These are phyloP conservation scores for Gambusia yucatana DNA, from an alignment of 2,797 vertebrate species.

Conservation along the genomic window DNA sequence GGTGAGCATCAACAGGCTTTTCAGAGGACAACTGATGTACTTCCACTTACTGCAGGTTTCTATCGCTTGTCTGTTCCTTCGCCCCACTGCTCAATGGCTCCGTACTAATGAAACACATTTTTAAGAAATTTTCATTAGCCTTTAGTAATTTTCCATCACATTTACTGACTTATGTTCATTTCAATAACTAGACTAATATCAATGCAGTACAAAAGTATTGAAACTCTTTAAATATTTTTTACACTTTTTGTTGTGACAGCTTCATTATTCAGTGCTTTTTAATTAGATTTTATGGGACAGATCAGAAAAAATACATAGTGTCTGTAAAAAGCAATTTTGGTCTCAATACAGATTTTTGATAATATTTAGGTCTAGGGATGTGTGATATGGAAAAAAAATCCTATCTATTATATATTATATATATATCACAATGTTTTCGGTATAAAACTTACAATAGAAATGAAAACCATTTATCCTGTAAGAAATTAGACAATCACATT, in stretches of 20 bases:
- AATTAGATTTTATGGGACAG: neutral
- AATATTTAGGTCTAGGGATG: neutral
- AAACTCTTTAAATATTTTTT: neutral
- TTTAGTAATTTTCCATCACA: neutral
- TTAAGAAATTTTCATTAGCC: neutral
- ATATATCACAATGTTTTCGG: too few species aligned
- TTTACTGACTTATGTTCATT: neutral
- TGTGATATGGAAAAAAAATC: too few species aligned
- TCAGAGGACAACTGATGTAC: neutral
- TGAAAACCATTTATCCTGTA: too few species aligned
- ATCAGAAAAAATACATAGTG: neutral
- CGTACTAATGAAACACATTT: constrained; percentile 28
- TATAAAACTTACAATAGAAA: too few species aligned
- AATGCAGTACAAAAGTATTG: neutral
- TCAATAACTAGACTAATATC: neutral
- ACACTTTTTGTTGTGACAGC: neutral
- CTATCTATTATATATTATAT: too few species aligned
- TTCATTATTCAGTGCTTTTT: neutral
- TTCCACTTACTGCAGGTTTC: constrained; percentile 44
- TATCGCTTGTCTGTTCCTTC: constrained; percentile 36
- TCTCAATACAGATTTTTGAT: neutral
- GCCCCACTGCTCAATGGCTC: neutral
- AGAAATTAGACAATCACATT: too few species aligned
- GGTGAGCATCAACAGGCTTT: neutral
- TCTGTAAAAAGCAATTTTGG: neutral